Evolutionary conservation across 2,797 vertebrate genomes (phyloP).

Genomic region (Pempheris klunzingeri): DNA sequence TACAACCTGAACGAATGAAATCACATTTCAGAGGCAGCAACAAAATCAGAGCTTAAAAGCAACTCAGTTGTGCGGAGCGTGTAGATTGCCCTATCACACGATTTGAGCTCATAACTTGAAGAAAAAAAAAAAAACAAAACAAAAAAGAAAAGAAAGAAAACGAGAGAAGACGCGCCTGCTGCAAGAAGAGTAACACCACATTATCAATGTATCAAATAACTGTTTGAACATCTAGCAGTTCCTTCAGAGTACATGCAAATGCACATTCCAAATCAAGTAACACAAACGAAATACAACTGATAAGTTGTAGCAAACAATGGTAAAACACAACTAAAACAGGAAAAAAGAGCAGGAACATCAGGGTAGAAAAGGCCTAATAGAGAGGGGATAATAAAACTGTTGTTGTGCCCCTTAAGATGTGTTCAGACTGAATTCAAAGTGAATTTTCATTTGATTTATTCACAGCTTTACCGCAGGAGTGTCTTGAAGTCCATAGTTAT

Average conservation of each 20-base stretch:
- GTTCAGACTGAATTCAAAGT: slow-evolving; percentile 57
- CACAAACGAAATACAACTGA: slow-evolving; percentile 63
- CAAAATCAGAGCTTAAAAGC: slow-evolving; percentile 65
- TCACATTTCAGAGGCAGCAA: slow-evolving; percentile 75
- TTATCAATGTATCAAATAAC: slow-evolving; percentile 72
- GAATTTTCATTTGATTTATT: neutral
- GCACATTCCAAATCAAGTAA: slow-evolving; percentile 63
- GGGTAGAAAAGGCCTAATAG: slow-evolving; percentile 17
- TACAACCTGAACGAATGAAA: slow-evolving; percentile 64
- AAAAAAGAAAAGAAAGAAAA: slow-evolving; percentile 48
- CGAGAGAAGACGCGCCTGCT: slow-evolving; percentile 32
- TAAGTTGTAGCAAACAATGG: slow-evolving; percentile 63
- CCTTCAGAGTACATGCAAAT: slow-evolving; percentile 73
- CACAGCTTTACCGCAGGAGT: slow-evolving; percentile 21
- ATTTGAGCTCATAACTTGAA: slow-evolving; percentile 46
- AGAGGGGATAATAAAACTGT: slow-evolving; percentile 58
- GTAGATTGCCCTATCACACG: slow-evolving; percentile 51
- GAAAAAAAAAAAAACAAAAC: slow-evolving; percentile 46
- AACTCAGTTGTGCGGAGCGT: slow-evolving; percentile 35
- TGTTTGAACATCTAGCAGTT: slow-evolving; percentile 65
- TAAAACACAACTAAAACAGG: slow-evolving; percentile 62
- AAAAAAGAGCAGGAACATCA: slow-evolving; percentile 21
- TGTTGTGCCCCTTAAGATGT: slow-evolving; percentile 48
- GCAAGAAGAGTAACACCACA: slow-evolving; percentile 62
- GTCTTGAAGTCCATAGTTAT: slow-evolving; percentile 19